Base-by-base conservation (phyloP, 2,113 vertebrate species). In the Myiagra hebetior region DNA sequence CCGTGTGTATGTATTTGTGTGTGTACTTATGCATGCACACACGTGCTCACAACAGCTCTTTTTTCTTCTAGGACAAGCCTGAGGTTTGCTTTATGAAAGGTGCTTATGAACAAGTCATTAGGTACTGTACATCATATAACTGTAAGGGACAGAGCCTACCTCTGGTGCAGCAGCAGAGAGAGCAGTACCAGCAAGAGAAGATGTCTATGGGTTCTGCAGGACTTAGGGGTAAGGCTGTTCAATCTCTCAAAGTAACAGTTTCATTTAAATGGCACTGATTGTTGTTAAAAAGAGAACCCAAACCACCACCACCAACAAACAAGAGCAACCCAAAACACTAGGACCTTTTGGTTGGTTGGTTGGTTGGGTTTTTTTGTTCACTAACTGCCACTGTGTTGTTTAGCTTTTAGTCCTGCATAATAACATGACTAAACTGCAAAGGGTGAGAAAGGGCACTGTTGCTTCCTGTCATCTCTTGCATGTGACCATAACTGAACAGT, bases 71-170 rank as follows among this genome's bases (percentile, higher is more conserved):
- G 99, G 99, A 99, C 63, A 98, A 99, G 84, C 97, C 98, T 31
- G 99, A 98, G 20, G 56, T 99, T 84, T 99, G 98, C 95, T 99
- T 98, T 90, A 98, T 99, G 98, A 99, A 99, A 95, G 99, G 99
- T 39, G 99, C 99, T 37, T 99, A 98, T 55, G 99, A 99, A 86
- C 99, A 99, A 96, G 98, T 99, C 85, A 99, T 99, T 84, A 98
- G 98, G 28, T 98, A 98, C 96, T 99, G 99, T 95, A 98, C 98
- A 79, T 98, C 97, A 1, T 99, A 99, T 94, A 98, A 98, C 96
- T 99, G 98, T 97, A 98, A 99, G 92, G 99, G 99, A 3, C 96
- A 97, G 46, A 80, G 87, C 7, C 96, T 99, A 53, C 94, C 98
- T 7, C 98, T 99, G 42, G 98, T 41, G 79, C 98, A 98, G 95